A percentile compares a stretch with the other conserved stretches of the same genome.
Conservation (phyloP, 2,797 vertebrate genomes). For the Sebastes iracundus region DNA sequence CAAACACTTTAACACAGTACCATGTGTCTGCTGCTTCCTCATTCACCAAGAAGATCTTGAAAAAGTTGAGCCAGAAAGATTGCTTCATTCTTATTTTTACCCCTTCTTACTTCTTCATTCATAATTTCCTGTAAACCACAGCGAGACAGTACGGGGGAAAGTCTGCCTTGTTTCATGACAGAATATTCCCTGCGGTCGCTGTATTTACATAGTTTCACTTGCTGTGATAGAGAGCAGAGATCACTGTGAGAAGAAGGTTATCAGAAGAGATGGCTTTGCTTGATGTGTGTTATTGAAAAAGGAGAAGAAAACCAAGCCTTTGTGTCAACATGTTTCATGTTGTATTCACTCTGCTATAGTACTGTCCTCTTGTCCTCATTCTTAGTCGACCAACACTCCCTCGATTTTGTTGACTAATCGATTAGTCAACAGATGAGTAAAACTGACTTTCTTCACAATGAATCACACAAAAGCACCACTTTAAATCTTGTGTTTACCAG, state of each 20-base stretch:
- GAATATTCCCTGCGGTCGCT: not conserved
- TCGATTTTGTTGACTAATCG: too few species aligned
- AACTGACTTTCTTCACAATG: too few species aligned
- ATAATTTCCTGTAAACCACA: not conserved
- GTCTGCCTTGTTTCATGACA: not conserved
- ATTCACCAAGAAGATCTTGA: not conserved
- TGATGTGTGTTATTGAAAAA: not conserved
- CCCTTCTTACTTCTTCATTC: not conserved
- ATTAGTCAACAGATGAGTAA: too few species aligned
- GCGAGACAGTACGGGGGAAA: not conserved
- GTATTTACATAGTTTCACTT: conserved; percentile 3
- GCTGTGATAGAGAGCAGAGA: not conserved
- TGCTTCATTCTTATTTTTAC: not conserved
- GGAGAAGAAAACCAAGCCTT: not conserved
- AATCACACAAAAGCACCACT: too few species aligned
- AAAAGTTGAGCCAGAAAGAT: not conserved
- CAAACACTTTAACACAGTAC: not conserved
- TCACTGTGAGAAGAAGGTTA: not conserved
- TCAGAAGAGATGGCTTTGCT: not conserved
- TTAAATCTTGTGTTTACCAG: too few species aligned
- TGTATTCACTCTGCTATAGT: not conserved
- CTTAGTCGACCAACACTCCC: too few species aligned
- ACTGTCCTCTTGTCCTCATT: too few species aligned
- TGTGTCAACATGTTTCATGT: not conserved
- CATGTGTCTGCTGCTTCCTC: not conserved